phyloP scores from a whole-genome alignment of 2,797 vertebrate genomes.

The Sphenopsis melanotis region DNA sequence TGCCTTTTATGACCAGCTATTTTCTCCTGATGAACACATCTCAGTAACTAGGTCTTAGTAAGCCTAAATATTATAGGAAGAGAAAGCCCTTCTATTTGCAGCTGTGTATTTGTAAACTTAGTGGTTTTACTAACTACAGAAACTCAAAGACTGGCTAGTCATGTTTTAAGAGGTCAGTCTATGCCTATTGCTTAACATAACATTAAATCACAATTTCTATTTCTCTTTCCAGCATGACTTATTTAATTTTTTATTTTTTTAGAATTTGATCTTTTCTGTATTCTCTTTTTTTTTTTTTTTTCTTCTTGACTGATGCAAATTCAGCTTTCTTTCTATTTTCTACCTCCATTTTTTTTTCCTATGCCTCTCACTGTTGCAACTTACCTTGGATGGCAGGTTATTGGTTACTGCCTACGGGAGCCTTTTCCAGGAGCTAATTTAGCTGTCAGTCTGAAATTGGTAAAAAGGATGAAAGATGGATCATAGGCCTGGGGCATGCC shows the following conservation, averaged over 20 bases:
- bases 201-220: constrained; percentile 13
- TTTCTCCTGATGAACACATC: background rate
- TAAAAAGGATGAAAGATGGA: constrained; percentile 69
- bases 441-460: constrained; percentile 73
- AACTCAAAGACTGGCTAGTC: background rate
- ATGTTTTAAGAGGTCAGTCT: background rate
- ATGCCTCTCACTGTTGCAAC: constrained; percentile 37
- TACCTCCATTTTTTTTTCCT: background rate
- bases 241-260: background rate
- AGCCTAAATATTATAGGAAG: background rate
- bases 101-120: background rate
- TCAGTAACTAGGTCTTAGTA: background rate
- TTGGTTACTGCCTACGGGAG: constrained; percentile 65
- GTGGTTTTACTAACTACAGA: background rate
- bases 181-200: background rate
- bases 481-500: constrained; percentile 62
- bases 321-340: constrained; percentile 59
- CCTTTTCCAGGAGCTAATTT: constrained; percentile 70
- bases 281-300: background rate
- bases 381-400: constrained; percentile 66
- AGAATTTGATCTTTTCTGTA: background rate
- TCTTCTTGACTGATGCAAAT: constrained; percentile 26
- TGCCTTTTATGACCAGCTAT: constrained; percentile 6
- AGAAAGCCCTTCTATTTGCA: background rate
- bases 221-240: background rate